Percentiles rank a stretch among this genome's conserved stretches.
phyloP scores from a whole-genome alignment of 1,140 invertebrate species.

The Pomacea maculata region DNA sequence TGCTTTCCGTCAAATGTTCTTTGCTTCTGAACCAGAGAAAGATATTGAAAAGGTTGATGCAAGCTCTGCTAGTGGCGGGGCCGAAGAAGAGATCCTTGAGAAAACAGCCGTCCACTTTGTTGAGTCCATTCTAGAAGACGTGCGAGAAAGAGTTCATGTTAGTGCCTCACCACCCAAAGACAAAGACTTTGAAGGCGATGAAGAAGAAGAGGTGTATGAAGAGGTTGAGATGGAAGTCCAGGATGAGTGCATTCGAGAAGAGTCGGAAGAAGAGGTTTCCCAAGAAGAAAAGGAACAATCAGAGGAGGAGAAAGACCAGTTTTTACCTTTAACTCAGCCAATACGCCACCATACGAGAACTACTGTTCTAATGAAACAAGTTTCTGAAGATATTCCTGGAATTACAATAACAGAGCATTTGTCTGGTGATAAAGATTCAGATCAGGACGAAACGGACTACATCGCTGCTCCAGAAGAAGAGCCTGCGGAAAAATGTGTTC shows the following conservation, averaged over 20 bases:
- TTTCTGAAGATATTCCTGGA: conserved; percentile 72
- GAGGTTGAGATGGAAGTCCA: conserved; percentile 28
- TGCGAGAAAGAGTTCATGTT: conserved; percentile 36
- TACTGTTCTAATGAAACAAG: conserved; percentile 51
- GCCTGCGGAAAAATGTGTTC: conserved; percentile 37
- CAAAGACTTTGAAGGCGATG: background rate
- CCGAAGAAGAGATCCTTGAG: conserved; percentile 39
- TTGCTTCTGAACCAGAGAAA: conserved; percentile 35
- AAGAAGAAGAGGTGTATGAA: conserved; percentile 29
- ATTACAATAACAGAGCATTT: conserved; percentile 77
- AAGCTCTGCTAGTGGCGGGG: background rate
- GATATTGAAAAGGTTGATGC: background rate
- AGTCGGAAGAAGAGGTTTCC: conserved; percentile 14
- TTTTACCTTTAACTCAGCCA: background rate
- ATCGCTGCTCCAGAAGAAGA: conserved; percentile 22
- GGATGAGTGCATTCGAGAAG: conserved; percentile 25
- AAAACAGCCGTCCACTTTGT: conserved; percentile 55
- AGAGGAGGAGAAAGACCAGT: conserved; percentile 13
- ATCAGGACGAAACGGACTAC: conserved; percentile 19
- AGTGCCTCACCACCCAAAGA: background rate
- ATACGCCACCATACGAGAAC: conserved; percentile 18
- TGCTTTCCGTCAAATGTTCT: conserved; percentile 52
- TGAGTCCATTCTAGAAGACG: conserved; percentile 55
- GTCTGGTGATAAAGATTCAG: conserved; percentile 65
- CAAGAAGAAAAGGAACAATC: conserved; percentile 25